Evolutionary conservation across 2,113 vertebrate species (phyloP).

Genomic region (Tetrax tetrax): DNA sequence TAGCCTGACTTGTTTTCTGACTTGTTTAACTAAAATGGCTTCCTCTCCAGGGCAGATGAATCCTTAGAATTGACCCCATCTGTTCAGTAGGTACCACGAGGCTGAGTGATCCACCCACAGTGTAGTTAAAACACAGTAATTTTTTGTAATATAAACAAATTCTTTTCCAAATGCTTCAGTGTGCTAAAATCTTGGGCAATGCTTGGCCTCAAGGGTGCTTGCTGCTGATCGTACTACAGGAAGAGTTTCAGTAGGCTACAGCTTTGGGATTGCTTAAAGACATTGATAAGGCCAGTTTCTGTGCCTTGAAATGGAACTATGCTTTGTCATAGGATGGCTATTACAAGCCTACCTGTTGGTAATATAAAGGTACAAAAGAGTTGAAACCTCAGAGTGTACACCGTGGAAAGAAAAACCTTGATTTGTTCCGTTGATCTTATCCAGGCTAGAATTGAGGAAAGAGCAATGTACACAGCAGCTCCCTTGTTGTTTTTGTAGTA

Average conservation of each 20-base stretch:
- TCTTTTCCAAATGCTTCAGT: neutral
- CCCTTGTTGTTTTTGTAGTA: conserved; percentile 55
- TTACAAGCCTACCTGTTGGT: neutral
- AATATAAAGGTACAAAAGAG: conserved; percentile 9
- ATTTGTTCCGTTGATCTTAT: conserved; percentile 54
- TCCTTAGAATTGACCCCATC: neutral
- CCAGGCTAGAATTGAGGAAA: conserved; percentile 31
- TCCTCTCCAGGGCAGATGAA: neutral
- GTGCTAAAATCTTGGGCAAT: neutral
- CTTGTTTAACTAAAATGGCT: conserved; percentile 34
- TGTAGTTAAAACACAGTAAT: neutral
- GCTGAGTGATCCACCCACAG: neutral
- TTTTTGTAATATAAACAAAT: neutral
- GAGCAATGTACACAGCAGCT: conserved; percentile 45
- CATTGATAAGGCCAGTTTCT: neutral
- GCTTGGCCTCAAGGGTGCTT: neutral
- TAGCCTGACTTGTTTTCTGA: conserved; percentile 21
- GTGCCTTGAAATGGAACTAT: neutral
- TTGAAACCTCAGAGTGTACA: neutral
- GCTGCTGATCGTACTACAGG: neutral
- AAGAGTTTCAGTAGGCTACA: neutral
- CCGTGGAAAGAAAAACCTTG: neutral
- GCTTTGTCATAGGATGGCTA: neutral
- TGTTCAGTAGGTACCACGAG: neutral
- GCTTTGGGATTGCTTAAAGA: neutral